phyloP scores from a whole-genome alignment of 2,888 invertebrate genomes.

The Pollenia angustigena region DNA sequence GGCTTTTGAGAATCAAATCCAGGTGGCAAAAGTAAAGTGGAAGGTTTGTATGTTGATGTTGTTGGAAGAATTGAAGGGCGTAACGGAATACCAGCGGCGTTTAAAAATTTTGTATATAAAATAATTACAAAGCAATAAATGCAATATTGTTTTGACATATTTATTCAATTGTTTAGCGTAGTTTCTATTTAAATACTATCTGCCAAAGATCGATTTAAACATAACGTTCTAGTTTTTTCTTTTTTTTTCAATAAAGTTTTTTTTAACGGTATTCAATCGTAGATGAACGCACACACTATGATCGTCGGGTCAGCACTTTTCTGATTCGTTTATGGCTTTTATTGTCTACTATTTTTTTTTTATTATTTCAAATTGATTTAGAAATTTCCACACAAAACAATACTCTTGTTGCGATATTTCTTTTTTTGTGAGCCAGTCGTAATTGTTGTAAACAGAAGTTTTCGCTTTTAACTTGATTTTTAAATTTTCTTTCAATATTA shows the following conservation, averaged over 20 bases:
- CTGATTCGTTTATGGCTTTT: constrained; percentile 25
- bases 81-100: constrained; percentile 38
- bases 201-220: constrained; percentile 26
- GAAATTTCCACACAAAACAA: constrained; percentile 49
- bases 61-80: constrained; percentile 8
- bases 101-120: constrained; percentile 39
- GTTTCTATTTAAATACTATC: constrained; percentile 4
- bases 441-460: constrained; percentile 34
- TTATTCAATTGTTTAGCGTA: constrained; percentile 33
- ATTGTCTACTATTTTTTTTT: constrained; percentile 17
- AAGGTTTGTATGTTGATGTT: constrained; percentile 61
- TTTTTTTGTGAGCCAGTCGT: neutral
- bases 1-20: constrained; percentile 74
- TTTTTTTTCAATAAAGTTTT: neutral
- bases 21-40: constrained; percentile 68
- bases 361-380: constrained; percentile 43
- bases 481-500: constrained; percentile 14
- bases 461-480: constrained; percentile 50
- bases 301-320: constrained; percentile 47
- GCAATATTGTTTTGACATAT: constrained; percentile 59
- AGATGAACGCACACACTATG: constrained; percentile 3
- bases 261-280: neutral
- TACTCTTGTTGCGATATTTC: constrained; percentile 40
- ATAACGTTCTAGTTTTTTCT: constrained; percentile 55
- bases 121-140: constrained; percentile 33